Evolutionary conservation across 2,797 vertebrate species (phyloP).

Genomic region (Petrocephalus sullivani): DNA sequence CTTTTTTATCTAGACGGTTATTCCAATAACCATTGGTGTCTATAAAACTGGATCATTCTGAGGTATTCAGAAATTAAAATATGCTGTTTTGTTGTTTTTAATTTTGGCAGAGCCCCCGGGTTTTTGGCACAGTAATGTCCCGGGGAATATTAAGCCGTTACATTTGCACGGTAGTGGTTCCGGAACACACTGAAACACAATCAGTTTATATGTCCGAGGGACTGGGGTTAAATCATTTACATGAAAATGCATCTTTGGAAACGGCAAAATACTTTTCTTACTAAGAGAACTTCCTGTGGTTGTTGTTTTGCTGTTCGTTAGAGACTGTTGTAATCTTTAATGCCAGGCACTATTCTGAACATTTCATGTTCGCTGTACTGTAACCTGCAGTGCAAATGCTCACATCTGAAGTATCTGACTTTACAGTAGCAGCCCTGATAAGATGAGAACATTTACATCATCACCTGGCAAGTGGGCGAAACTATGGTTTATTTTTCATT

Average conservation of each 20-base stretch:
- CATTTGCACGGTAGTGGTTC: not conserved
- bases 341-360: not conserved
- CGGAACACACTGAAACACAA: not conserved
- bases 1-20: not conserved
- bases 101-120: not conserved
- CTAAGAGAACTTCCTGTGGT: not conserved
- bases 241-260: not conserved
- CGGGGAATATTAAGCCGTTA: not conserved
- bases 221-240: not conserved
- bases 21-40: not conserved
- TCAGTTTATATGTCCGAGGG: not conserved
- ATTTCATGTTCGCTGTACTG: not conserved
- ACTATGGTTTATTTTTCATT: not conserved
- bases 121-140: not conserved
- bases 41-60: slow-evolving; percentile 5
- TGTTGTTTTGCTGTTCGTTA: not conserved
- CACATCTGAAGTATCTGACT: not conserved
- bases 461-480: not conserved
- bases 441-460: not conserved
- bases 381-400: not conserved
- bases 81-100: not conserved
- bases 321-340: not conserved
- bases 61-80: not conserved
- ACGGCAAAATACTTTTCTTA: not conserved
- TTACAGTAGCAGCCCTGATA: no score